A percentile compares a stretch with the other conserved stretches of the same genome.
Evolutionary conservation across 2,113 vertebrate genomes (phyloP).

Genomic region (Willisornis vidua): DNA sequence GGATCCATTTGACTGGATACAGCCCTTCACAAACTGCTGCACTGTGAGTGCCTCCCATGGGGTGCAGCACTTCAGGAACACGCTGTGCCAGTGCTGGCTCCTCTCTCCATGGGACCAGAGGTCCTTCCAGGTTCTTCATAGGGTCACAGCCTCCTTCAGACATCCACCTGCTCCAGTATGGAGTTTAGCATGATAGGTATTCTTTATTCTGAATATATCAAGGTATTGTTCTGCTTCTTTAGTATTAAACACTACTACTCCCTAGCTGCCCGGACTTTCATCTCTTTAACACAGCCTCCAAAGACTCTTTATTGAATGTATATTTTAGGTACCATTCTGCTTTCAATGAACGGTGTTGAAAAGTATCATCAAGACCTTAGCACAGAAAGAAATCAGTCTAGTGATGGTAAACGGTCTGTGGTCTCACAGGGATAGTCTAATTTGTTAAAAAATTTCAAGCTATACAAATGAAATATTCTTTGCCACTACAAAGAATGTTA

Average conservation of each 20-base stretch:
- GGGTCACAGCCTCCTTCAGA: neutral
- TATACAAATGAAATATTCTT: conserved; percentile 65
- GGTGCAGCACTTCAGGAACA: neutral
- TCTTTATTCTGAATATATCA: conserved; percentile 30
- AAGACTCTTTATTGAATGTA: conserved; percentile 64
- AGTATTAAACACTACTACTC: conserved; percentile 22
- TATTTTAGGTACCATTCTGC: conserved; percentile 61
- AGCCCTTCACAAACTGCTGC: neutral
- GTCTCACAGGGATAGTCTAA: conserved; percentile 58
- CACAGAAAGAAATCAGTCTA: conserved; percentile 66
- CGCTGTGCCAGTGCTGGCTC: accelerated
- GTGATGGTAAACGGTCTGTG: conserved; percentile 53
- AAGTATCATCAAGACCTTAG: conserved; percentile 51
- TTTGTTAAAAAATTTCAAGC: conserved; percentile 71
- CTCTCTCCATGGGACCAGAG: neutral
- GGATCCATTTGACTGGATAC: neutral
- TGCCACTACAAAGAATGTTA: conserved; percentile 38
- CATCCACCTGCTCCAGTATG: accelerated
- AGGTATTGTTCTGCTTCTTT: conserved; percentile 19
- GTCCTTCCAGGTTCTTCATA: accelerated
- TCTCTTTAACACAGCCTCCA: conserved; percentile 51
- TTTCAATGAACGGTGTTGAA: conserved; percentile 62
- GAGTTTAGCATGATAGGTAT: neutral
- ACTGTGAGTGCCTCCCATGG: accelerated
- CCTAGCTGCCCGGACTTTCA: neutral